Evolutionary conservation across 2,888 invertebrate species (phyloP).

Genomic region (Drosophila lutescens): DNA sequence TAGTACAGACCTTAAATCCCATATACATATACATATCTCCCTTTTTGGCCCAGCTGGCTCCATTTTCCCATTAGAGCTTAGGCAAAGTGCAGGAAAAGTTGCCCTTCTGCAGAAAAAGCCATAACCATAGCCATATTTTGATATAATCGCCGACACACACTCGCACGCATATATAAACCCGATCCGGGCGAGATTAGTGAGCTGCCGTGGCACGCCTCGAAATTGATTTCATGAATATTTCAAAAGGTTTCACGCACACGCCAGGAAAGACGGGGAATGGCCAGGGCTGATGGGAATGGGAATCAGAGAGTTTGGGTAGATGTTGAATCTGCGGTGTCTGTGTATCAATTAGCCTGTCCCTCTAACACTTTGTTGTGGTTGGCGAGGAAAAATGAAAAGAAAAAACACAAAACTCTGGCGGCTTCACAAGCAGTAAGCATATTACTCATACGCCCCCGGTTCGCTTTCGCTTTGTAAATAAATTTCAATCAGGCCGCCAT

Average conservation of each 20-base stretch:
- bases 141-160: conserved; percentile 53
- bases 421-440: conserved; percentile 18
- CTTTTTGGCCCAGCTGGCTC: neutral
- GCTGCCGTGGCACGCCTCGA: conserved; percentile 38
- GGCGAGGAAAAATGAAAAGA: conserved; percentile 14
- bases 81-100: conserved; percentile 19
- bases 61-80: conserved; percentile 12
- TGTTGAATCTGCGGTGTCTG: conserved; percentile 49
- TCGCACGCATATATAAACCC: conserved; percentile 7
- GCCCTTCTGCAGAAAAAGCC: conserved; percentile 11
- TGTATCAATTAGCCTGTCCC: conserved; percentile 69
- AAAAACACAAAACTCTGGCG: neutral
- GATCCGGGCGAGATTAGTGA: conserved; percentile 33
- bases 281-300: conserved; percentile 6
- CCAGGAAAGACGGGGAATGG: neutral
- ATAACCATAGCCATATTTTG: conserved; percentile 57
- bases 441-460: conserved; percentile 36
- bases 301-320: neutral
- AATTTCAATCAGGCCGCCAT: conserved; percentile 29
- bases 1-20: no score
- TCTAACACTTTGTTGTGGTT: conserved; percentile 70
- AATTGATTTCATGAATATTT: conserved; percentile 81
- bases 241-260: conserved; percentile 61
- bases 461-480: neutral
- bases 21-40: no score